Conservation (phyloP, 35 echinoderm and acorn worm genomes). For the Anneissia japonica region DNA sequence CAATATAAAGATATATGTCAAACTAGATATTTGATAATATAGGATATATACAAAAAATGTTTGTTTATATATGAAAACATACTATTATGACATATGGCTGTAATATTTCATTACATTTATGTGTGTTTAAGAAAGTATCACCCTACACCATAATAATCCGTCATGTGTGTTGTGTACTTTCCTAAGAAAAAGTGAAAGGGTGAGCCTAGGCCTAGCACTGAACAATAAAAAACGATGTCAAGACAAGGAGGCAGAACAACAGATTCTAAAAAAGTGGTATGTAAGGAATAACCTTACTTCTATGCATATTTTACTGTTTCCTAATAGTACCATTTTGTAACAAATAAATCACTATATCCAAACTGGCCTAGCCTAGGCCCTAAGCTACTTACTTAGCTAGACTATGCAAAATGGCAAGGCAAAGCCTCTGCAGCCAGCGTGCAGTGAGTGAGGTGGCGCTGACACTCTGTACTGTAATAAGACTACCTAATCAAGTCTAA, state of each 20-base stretch:
- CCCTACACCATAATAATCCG: background rate
- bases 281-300: background rate
- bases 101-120: too few species aligned
- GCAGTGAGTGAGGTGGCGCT: too few species aligned
- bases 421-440: background rate
- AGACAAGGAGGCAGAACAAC: slow-evolving; percentile 62
- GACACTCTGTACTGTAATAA: too few species aligned
- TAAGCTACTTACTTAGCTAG: background rate
- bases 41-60: too few species aligned
- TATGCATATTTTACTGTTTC: background rate
- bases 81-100: too few species aligned
- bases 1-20: too few species aligned
- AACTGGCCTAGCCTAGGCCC: background rate
- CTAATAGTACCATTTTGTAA: slow-evolving; percentile 10
- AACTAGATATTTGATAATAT: too few species aligned
- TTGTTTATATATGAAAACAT: too few species aligned
- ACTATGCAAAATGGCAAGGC: background rate
- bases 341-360: background rate
- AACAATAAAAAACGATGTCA: slow-evolving; percentile 39
- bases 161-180: background rate
- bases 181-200: background rate
- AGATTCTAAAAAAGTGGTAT: slow-evolving; percentile 76
- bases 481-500: too few species aligned
- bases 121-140: too few species aligned
- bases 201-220: background rate